Base-by-base conservation (phyloP, 2,113 vertebrate genomes). In the Labeo rohita region DNA sequence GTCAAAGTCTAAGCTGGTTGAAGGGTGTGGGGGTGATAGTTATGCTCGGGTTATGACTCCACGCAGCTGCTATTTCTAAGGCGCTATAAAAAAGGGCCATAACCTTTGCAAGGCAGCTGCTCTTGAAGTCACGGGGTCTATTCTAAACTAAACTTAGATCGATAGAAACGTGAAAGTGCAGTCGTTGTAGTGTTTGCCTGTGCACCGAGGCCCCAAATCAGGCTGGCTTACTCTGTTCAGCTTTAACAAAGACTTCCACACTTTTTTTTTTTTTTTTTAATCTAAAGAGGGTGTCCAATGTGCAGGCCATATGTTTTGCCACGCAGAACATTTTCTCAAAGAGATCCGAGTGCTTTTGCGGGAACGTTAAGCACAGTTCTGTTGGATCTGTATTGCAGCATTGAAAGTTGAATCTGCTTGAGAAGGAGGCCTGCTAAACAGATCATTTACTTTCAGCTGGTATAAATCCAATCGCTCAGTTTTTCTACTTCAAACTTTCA, bases 41-140 rank as follows among this genome's bases (percentile, higher is more conserved):
- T 16, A 50, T 81, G 79, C 79, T 34, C 45, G n/a, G 79, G 61
- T 81, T 81, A 81, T 81, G 79, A 82, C 63, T 82, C 81, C 15
- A 23, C 68, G 7, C 81, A 73, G 81, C 68, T 84, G 75, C 81
- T 87, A 87, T 91, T 91, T 89, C 87, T 23, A 84, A 52, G 68
- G 85, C 36, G 79, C 78, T 84, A 87, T 90, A 87, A 89, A 88
- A 84, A 83, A 81, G 50, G 21, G 12, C 21, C 47, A 18, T 88
- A 90, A 88, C 81, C 88, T 88, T 91, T 87, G 84, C 81, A 54
- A 50, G 72, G 61, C 89, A 90, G 89, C 89, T 90, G 88, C 63
- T 88, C 54, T 43, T 52, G 23, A 77, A 74, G 84, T 90, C 89
- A 90, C 83, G 39, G 79, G 89, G 76, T 86, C 72, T 66, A 82